Percentiles rank a stretch among this genome's conserved stretches.
phyloP scores from a whole-genome alignment of 2,113 vertebrate species.

The Petrocephalus microphthalmus region DNA sequence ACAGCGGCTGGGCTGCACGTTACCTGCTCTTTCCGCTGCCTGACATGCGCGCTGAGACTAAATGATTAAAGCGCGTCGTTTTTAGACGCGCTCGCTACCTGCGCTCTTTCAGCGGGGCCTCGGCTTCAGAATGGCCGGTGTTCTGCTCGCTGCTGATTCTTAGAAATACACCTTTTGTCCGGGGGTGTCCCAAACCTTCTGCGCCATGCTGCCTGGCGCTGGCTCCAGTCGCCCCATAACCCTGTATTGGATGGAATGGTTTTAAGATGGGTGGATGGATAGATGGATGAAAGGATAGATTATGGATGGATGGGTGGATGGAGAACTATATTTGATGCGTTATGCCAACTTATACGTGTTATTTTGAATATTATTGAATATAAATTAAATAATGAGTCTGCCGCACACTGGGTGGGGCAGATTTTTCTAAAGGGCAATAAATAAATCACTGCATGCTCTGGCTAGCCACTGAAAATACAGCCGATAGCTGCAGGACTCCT shows the following conservation, averaged over 20 bases:
- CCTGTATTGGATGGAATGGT: neutral
- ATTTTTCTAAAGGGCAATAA: neutral
- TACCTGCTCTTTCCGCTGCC: no score
- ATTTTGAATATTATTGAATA: neutral
- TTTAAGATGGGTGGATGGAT: no score
- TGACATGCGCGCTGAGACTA: no score
- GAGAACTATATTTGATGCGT: neutral
- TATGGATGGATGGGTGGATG: neutral
- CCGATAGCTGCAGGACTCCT: neutral
- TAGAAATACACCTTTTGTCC: neutral
- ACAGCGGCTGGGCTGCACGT: neutral
- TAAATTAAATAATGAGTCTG: neutral
- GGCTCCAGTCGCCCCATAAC: neutral
- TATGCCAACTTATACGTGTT: neutral
- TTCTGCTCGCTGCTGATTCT: neutral
- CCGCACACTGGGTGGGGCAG: neutral
- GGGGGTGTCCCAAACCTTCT: neutral
- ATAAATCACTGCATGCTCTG: no score
- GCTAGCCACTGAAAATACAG: neutral
- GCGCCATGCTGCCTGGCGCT: neutral
- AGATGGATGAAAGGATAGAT: neutral
- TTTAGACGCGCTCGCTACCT: no score
- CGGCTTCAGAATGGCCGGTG: neutral
- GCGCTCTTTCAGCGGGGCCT: no score
- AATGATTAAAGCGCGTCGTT: no score